Conservation (phyloP, 2,113 vertebrate genomes). For the Marmota flaviventris region DNA sequence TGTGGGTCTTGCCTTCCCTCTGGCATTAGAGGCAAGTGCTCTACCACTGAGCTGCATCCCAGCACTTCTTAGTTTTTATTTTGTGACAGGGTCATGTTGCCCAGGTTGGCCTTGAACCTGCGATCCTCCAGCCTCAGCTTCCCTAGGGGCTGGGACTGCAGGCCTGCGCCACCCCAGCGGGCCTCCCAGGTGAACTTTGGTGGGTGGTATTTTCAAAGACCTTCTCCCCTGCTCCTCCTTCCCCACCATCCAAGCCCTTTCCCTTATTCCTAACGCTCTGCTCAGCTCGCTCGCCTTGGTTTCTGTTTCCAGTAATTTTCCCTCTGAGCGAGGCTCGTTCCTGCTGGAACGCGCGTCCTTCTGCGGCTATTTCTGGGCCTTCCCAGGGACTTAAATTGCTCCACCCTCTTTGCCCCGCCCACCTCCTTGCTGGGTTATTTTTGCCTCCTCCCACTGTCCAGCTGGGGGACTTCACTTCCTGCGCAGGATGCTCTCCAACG, state of each 20-base stretch:
- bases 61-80: not conserved
- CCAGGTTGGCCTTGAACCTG: not conserved
- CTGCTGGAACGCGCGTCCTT: not conserved
- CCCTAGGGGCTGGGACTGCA: not conserved
- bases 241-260: not conserved
- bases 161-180: no score
- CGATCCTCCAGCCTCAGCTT: not conserved
- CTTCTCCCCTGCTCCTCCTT: not conserved
- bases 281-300: not conserved
- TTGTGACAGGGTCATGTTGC: not conserved
- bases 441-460: no score
- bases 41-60: not conserved
- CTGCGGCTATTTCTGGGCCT: not conserved
- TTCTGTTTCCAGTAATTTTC: conserved; percentile 16
- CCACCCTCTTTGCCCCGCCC: not conserved
- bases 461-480: not conserved
- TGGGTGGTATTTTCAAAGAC: not conserved
- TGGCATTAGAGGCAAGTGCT: not conserved
- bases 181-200: not conserved
- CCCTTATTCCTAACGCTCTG: not conserved
- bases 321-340: not conserved
- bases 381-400: not conserved
- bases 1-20: not conserved
- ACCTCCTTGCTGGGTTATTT: not conserved
- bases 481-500: not conserved